Conservation (phyloP, 2,888 invertebrate species). For the Stegana nigrithorax region DNA sequence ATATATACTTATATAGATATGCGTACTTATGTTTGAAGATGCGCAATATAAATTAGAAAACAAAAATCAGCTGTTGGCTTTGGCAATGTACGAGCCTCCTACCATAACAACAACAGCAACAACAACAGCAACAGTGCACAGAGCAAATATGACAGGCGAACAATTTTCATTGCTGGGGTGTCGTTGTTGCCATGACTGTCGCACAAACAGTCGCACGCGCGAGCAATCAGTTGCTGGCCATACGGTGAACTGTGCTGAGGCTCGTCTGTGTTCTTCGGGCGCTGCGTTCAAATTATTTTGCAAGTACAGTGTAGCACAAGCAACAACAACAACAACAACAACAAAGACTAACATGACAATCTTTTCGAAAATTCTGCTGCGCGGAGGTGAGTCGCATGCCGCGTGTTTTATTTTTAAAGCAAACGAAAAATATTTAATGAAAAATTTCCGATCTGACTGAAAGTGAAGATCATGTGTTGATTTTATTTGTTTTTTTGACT, state of each 20-base stretch:
- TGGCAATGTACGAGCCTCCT: slow-evolving; percentile 13
- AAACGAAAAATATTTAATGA: neutral
- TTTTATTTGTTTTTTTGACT: no score
- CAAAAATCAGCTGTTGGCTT: slow-evolving; percentile 13
- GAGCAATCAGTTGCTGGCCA: slow-evolving; percentile 27
- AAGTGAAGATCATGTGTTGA: neutral
- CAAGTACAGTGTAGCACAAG: neutral
- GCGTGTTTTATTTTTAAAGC: neutral
- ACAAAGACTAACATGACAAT: slow-evolving; percentile 4
- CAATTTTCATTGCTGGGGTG: slow-evolving; percentile 17
- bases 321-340: neutral
- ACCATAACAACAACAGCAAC: neutral
- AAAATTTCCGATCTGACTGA: neutral
- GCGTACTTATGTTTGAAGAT: slow-evolving; percentile 5
- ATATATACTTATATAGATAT: neutral
- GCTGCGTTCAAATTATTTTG: neutral
- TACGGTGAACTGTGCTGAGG: neutral
- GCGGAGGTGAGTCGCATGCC: neutral
- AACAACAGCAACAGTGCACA: slow-evolving; percentile 3
- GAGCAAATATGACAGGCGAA: neutral
- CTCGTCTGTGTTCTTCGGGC: neutral
- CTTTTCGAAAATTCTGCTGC: slow-evolving; percentile 2
- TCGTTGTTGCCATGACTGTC: slow-evolving; percentile 15
- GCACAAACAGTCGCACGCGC: slow-evolving; percentile 22
- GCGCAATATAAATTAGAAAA: slow-evolving; percentile 4